Evolutionary conservation across 2,113 vertebrate species (phyloP).

Genomic region (Myiagra hebetior): DNA sequence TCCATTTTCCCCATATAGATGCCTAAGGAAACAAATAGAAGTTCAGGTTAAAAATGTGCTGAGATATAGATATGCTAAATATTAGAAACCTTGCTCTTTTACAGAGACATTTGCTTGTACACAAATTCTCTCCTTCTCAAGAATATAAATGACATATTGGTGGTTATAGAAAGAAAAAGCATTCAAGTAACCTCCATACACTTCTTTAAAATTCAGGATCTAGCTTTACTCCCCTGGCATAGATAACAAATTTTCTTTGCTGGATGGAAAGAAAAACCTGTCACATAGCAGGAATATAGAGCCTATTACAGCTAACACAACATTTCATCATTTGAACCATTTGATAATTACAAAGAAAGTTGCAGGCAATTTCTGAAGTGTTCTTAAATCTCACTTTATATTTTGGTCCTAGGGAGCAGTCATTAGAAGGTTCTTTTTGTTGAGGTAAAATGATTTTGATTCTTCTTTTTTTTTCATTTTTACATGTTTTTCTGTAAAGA

Average conservation of each 20-base stretch:
- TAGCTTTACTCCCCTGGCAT: not conserved
- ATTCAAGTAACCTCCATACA: not conserved
- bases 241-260: constrained; percentile 26
- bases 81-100: constrained; percentile 8
- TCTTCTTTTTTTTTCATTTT: not conserved
- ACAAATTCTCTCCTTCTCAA: constrained; percentile 1
- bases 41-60: constrained; percentile 21
- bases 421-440: not conserved
- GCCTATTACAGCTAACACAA: not conserved
- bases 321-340: not conserved
- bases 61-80: constrained; percentile 13
- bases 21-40: not conserved
- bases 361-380: not conserved
- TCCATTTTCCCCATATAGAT: not conserved
- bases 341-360: not conserved
- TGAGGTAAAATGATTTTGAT: not conserved
- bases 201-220: constrained; percentile 50
- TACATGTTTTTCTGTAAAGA: not conserved
- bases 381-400: not conserved
- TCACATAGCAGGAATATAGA: not conserved
- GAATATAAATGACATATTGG: constrained; percentile 23
- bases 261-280: not conserved
- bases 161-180: constrained; percentile 45
- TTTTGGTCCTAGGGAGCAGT: not conserved
- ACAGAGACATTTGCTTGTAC: not conserved